Conservation (phyloP, 2,888 invertebrate species). For the Caenorhabditis panamensis region DNA sequence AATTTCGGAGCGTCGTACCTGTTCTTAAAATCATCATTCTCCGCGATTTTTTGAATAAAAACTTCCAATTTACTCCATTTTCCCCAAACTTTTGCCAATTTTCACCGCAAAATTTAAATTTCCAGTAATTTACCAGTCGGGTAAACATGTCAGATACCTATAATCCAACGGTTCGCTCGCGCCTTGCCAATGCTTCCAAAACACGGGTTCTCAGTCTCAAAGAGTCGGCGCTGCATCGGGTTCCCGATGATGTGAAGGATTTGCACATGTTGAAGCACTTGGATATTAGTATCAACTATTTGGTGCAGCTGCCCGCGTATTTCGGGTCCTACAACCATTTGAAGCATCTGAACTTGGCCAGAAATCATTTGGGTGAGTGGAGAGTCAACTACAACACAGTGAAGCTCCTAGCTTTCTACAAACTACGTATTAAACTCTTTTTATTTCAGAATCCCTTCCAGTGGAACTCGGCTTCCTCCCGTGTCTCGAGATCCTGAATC, state of each 20-base stretch:
- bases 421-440: not conserved
- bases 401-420: no score
- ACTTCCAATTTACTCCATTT: not conserved
- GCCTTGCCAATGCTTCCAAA: constrained; percentile 88
- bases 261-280: constrained; percentile 87
- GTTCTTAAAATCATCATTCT: constrained; percentile 27
- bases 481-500: constrained; percentile 83
- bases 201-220: constrained; percentile 94
- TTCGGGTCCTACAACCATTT: constrained; percentile 83
- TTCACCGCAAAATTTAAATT: not conserved
- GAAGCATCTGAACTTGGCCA: constrained; percentile 83
- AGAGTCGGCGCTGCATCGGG: constrained; percentile 88
- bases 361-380: constrained; percentile 81
- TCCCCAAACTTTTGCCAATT: not conserved
- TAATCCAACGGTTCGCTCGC: constrained; percentile 49
- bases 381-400: no score
- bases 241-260: constrained; percentile 74
- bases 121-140: constrained; percentile 6
- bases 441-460: constrained; percentile 82
- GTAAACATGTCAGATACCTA: constrained; percentile 38
- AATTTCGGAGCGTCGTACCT: no score
- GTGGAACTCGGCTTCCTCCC: constrained; percentile 83
- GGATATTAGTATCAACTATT: constrained; percentile 93
- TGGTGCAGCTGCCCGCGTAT: constrained; percentile 84
- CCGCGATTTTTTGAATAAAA: constrained; percentile 31